These are phyloP conservation scores for Pseudachorutes palmiensis DNA, from an alignment of 1,140 invertebrate genomes.

Conservation along the genomic window DNA sequence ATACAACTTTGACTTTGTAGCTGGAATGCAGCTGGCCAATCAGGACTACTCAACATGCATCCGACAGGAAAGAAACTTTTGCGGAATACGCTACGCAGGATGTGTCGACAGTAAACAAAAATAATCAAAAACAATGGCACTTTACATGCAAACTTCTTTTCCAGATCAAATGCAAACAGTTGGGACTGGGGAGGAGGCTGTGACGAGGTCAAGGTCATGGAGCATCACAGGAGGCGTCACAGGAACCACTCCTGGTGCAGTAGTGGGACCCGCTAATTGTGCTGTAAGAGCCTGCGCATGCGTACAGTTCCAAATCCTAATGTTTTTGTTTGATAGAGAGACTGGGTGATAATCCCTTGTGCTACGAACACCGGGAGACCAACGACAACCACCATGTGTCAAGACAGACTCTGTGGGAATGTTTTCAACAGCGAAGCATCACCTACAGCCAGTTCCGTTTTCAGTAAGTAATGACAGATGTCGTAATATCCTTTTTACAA, in stretches of 20 bases:
- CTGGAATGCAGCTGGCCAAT: conserved; percentile 73
- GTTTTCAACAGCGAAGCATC: conserved; percentile 57
- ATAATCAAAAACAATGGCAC: not conserved
- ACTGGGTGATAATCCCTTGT: conserved; percentile 70
- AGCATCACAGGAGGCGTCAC: no score
- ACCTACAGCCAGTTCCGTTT: conserved; percentile 50
- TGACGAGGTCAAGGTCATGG: no score
- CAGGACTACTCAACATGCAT: conserved; percentile 82
- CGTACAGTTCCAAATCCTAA: not conserved
- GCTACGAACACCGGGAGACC: conserved; percentile 54
- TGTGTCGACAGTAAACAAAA: conserved; percentile 51
- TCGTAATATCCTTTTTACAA: not conserved
- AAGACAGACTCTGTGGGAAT: conserved; percentile 64
- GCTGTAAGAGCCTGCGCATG: not conserved
- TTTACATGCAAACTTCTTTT: not conserved
- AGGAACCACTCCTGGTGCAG: no score
- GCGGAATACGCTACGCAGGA: conserved; percentile 70
- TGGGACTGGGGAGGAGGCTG: no score
- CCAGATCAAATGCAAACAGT: no score
- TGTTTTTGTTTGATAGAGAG: conserved; percentile 51
- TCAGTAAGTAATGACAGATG: conserved; percentile 56
- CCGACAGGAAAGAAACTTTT: conserved; percentile 75
- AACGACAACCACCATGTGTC: conserved; percentile 46
- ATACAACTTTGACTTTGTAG: conserved; percentile 68
- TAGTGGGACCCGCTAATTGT: not conserved